Base-by-base conservation (phyloP, 2,888 invertebrate genomes). In the Embidobia sp. region DNA sequence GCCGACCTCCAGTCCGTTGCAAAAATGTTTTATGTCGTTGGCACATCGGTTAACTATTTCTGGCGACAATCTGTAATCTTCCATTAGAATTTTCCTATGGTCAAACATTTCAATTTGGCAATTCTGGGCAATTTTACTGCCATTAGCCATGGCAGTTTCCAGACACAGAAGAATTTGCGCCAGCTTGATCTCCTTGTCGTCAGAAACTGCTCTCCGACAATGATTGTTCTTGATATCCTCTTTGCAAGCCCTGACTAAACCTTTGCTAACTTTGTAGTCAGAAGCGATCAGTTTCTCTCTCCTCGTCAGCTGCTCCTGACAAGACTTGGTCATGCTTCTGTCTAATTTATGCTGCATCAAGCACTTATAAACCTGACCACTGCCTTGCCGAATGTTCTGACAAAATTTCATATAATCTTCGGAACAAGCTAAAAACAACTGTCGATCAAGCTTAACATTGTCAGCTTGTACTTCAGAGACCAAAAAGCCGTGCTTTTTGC, bases 91-190 rank as follows among this genome's bases (percentile, higher is more conserved):
- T 87, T 94, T 94, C 13, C 99, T 92, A 87, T 99, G 97, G 84
- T 97, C 96, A 78, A 94, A 92, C 93, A 99, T 95, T 91, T 99
- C 98, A 13, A 93, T 92, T 55, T 94, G 93, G 87, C 99, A 99
- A 82, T 95, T 95, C 0, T 93, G 90, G 8, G 93, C 92, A 10
- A 97, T 91, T 88, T 93, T 94, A 55, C 93, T 93, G 81, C 93
- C 94, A 81, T 95, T 95, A 82, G 94, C 94, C 27, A 94, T 92
- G 53, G 93, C 94, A 6, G 90, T 90, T 89, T 99, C 99, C 78
- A 99, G 91, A 88, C 99, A 99, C 2, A 98, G 91, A 48, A 99
- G 91, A 81, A 99, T 96, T 89, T 96, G 96, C 19, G 98, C 96
- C 18, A 98, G 91, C 77, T 95, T 92, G 6, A 97, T 94, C 84